Evolutionary conservation across 2,888 invertebrate species (phyloP).

Genomic region (Phortica magna): DNA sequence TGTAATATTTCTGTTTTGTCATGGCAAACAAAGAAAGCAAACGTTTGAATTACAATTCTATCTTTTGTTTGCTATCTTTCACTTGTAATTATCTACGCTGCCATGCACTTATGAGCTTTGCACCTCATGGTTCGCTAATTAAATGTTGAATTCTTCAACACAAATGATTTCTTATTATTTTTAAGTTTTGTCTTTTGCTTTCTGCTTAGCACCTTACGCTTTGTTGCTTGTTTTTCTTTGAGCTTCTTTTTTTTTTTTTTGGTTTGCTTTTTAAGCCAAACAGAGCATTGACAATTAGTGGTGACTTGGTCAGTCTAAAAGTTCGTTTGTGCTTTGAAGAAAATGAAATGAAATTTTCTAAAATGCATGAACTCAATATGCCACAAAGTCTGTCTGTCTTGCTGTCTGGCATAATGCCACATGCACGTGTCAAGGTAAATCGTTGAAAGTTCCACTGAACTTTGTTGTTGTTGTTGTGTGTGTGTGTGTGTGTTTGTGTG

Average conservation of each 20-base stretch:
- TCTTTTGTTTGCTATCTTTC: not conserved
- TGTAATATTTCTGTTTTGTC: not conserved
- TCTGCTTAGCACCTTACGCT: too few species aligned
- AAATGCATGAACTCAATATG: not conserved
- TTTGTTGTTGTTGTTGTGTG: not conserved
- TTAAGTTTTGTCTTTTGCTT: not conserved
- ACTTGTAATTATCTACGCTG: conserved; percentile 14
- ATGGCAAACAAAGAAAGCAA: not conserved
- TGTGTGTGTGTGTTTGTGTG: too few species aligned
- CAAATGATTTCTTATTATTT: not conserved
- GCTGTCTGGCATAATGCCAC: not conserved
- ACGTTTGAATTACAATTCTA: not conserved
- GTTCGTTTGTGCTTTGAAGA: not conserved
- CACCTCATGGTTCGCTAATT: conserved; percentile 29
- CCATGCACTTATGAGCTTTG: conserved; percentile 18
- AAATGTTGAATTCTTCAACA: conserved; percentile 1
- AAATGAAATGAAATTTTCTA: not conserved
- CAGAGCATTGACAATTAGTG: conserved; percentile 34
- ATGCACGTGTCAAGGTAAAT: conserved; percentile 33
- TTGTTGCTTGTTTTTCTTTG: conserved; percentile 18
- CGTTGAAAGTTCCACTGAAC: conserved; percentile 36
- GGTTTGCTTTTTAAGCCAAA: conserved; percentile 15
- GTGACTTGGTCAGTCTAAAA: not conserved
- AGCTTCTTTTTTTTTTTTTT: conserved; percentile 5
- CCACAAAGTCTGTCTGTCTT: not conserved